These are phyloP conservation scores for Cotesia vestalis DNA, from an alignment of 1,140 invertebrate genomes.

Conservation along the genomic window DNA sequence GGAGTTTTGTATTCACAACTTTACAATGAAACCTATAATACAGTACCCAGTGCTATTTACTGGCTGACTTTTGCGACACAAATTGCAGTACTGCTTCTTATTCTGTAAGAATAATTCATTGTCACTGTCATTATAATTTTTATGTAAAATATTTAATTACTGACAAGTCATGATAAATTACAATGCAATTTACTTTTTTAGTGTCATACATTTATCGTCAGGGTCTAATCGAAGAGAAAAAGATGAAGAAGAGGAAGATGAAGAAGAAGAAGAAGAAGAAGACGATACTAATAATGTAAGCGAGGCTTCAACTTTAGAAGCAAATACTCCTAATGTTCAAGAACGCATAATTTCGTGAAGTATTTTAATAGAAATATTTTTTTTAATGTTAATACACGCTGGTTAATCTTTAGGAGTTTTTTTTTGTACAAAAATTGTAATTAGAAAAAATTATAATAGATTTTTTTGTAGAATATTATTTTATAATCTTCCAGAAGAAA, in stretches of 20 bases:
- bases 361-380: not conserved
- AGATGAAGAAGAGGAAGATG: too few relatives aligned
- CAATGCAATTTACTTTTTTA: not conserved
- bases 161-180: not conserved
- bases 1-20: slow-evolving; percentile 75
- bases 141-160: not conserved
- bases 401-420: too few relatives aligned
- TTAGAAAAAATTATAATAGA: too few relatives aligned
- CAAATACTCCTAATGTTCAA: not conserved
- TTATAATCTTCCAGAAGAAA: too few relatives aligned
- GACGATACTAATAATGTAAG: not conserved
- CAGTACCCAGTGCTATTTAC: slow-evolving; percentile 70
- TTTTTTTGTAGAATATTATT: too few relatives aligned
- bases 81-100: slow-evolving; percentile 69
- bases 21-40: slow-evolving; percentile 72
- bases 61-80: slow-evolving; percentile 77
- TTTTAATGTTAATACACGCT: too few relatives aligned
- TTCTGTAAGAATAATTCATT: slow-evolving; percentile 67
- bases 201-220: slow-evolving; percentile 22
- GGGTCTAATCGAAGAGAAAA: not conserved
- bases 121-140: slow-evolving; percentile 34
- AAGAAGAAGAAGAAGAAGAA: not conserved
- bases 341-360: not conserved
- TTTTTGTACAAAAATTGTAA: too few relatives aligned
- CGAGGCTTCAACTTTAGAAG: not conserved